Base-by-base conservation (phyloP, 2,888 invertebrate genomes). In the Sphaerophoria rueppellii region DNA sequence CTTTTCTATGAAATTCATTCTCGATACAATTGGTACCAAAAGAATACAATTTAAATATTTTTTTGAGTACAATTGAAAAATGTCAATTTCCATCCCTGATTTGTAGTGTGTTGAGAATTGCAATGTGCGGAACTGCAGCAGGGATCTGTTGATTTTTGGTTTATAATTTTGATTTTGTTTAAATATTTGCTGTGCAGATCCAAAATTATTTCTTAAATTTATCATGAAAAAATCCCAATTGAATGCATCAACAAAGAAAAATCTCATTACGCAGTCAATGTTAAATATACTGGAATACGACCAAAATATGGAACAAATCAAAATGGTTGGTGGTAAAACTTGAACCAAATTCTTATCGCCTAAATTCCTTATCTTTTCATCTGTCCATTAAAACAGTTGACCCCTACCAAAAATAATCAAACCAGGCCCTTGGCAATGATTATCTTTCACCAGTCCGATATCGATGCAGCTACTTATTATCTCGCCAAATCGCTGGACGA, bases 401-500 rank as follows among this genome's bases (percentile, higher is more conserved):
- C 46, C 2, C 7, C 61, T 5, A 52, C 16, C 0, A 4, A 16
- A n/a, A 16, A 2, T n/a, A 58, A 0, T 54, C 37, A 14, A 4
- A 54, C 2, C 5, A 61, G 87, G 34, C 88, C 90, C 0, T 52
- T 88, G 7, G 72, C 89, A 32, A 87, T 91, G 88, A 87, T 91
- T 6, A 86, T 91, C 4, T 90, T 89, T 73, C 88, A 88, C 4
- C 88, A 88, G 2, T 89, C 90, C 2, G 92, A 91, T 65, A 37
- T 90, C 4, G 89, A 91, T 46, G 88, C 89, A 6, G 90, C 91
- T 0, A 70, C 88, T 3, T 88, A 90, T 37, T 80, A 89, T 80
- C 77, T 92, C 35, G 72, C 86, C 0, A 82, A 81, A 50, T 90
- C 91, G 0, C 65, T 91, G 55, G 88, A 89, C 11, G 75, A 88